Evolutionary conservation across 2,888 invertebrate species (phyloP), one percentile per base, ranked within the genome.

Genomic region (Oligia fasciuncula): DNA sequence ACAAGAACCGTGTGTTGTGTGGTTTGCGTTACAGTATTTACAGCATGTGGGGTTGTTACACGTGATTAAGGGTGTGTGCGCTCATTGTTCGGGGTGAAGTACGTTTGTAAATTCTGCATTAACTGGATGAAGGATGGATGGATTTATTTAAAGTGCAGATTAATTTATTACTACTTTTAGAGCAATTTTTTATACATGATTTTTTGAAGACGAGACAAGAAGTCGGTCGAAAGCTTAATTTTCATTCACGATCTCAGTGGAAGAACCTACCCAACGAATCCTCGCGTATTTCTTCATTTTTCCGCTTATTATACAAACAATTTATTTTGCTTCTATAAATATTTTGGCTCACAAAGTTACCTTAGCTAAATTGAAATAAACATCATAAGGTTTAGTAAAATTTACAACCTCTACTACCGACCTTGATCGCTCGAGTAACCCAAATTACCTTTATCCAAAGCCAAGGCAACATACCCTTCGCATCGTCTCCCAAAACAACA

Each of bases 1-100:
- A 83, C 85, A 85, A 73, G 77, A 76, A 81, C 85, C 84, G 83
- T 69, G 87, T 89, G 89, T 86, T 80, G 78, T 79, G 83, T 83
- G 77, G 67, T 81, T 75, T 63, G 57, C 69, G 80, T 74, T 80
- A 67, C 76, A 75, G 83, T 88, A 86, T 88, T 86, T 85, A 87
- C 82, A 69, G 81, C 66, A 54, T 86, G 81, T 81, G 79, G 81
- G 79, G 81, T 76, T 69, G 81, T 76, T 75, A 70, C 76, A 73
- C 67, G 69, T 73, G 74, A 79, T 75, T 73, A 77, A 76, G 73
- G 85, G 70, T 60, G 9, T 49, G 57, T 62, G 62, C 23, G 66
- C 54, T 67, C 71, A 76, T 73, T 82, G 85, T 67, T 57, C 43
- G 43, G 3, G 46, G 65, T 70, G 40, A 69, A 57, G 54, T 79